These are phyloP conservation scores for Brachypteracias leptosomus DNA, from an alignment of 2,113 vertebrate genomes.

Conservation along the genomic window DNA sequence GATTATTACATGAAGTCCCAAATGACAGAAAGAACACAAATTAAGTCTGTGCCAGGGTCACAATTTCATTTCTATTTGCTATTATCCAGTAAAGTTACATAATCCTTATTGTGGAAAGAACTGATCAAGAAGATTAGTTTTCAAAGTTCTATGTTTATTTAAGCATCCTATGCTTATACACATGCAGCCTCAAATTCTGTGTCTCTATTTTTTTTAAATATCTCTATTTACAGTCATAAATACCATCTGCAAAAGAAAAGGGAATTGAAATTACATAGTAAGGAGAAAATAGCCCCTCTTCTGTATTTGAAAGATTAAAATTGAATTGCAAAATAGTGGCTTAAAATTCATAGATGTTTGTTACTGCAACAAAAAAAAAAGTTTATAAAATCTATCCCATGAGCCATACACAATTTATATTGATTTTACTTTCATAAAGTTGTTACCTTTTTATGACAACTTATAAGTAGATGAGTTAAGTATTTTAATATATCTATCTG, in stretches of 20 bases:
- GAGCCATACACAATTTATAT: constrained; percentile 24
- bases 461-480: constrained; percentile 1
- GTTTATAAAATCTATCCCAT: constrained; percentile 27
- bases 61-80: not conserved
- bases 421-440: constrained; percentile 44
- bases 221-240: not conserved
- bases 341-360: constrained; percentile 38
- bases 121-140: not conserved
- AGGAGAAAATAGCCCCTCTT: not conserved
- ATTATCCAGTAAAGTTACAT: not conserved
- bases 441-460: constrained; percentile 22
- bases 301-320: not conserved
- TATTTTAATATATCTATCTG: not conserved
- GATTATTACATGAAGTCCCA: not conserved
- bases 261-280: not conserved
- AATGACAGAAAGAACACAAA: not conserved
- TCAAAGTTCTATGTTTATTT: not conserved
- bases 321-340: not conserved
- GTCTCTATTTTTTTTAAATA: not conserved
- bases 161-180: not conserved
- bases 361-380: not conserved
- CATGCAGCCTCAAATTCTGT: not conserved
- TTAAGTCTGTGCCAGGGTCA: not conserved
- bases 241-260: not conserved
- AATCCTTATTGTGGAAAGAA: not conserved